A percentile compares a stretch with the other conserved stretches of the same genome.
Conservation (phyloP, 2,113 vertebrate genomes). For the Pygoscelis adeliae region DNA sequence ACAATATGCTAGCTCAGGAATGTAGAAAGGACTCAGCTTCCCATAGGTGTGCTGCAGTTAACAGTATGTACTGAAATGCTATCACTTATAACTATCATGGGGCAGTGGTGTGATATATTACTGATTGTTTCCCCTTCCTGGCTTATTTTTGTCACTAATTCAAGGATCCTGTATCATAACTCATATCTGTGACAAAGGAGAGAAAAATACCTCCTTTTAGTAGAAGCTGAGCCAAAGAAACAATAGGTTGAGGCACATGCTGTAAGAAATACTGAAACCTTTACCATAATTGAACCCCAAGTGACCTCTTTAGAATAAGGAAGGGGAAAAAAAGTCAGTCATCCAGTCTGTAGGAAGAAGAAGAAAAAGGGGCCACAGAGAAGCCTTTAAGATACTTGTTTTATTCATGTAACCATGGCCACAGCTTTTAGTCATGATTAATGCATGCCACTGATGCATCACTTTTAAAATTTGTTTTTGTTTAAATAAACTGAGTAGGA, state of each 20-base stretch:
- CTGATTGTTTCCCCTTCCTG: neutral
- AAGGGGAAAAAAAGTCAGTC: neutral
- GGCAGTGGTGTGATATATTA: neutral
- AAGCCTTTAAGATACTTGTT: neutral
- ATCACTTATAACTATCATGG: neutral
- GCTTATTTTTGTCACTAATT: neutral
- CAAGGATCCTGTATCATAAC: neutral
- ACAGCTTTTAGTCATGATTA: constrained; percentile 49
- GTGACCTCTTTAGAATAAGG: neutral
- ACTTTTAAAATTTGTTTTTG: constrained; percentile 27
- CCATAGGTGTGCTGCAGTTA: neutral
- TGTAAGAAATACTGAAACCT: neutral
- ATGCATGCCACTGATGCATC: constrained; percentile 24
- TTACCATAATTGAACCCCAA: neutral
- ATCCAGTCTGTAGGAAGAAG: neutral
- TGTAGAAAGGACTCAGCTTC: neutral
- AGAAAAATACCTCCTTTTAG: neutral
- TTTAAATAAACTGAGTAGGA: constrained; percentile 14
- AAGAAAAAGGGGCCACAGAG: neutral
- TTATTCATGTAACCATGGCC: constrained; percentile 5
- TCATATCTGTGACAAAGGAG: neutral
- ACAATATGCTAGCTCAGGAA: neutral
- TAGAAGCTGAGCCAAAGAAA: neutral
- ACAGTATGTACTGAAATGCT: neutral
- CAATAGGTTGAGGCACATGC: neutral